Evolutionary conservation across 1,140 invertebrate species (phyloP), one percentile per base, ranked within the genome.

Genomic region (Globodera rostochiensis): DNA sequence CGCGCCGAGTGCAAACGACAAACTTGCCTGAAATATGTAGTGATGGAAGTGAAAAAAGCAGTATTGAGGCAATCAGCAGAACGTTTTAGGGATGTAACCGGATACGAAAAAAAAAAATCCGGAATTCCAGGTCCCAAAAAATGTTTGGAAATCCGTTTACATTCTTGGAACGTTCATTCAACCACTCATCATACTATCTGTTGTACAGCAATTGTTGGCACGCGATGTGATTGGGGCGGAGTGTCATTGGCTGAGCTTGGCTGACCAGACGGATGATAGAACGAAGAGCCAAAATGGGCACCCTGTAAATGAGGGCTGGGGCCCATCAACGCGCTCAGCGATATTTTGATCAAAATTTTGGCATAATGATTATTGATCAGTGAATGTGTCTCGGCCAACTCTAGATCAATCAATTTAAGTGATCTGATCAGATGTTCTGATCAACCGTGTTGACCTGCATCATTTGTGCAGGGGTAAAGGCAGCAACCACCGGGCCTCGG

Each of bases 391-490:
- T 25, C 53, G 8, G 15, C 0, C 53, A 53, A 15, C 57, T 64
- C 13, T 19, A 19, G 57, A 64, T 64, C 15, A 25, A 25, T 53
- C 53, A 53, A 6, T 36, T 36, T 36, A 36, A 36, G 36, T 36
- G 36, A 36, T 36, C 36, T 36, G 36, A 2, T 36, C 36, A 36
- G 36, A 0, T 2, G 2, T 53, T n/a, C n/a, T n/a, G 50, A 53
- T 36, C 49, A 49, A 49, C 8, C n/a, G 66, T n/a, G 15, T 21
- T 21, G 6, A 80, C 80, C 76, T 79, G 67, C 86, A 86, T 87
- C 85, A 86, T 86, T 79, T 86, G 86, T 3, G 85, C 86, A n/a
- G 85, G 81, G 13, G 82, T 87, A 49, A 79, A 86, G 21, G 83
- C 46, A 67, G 71, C 77, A 36, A 85, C 73, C 13, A 79, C 46